These are phyloP conservation scores for Anneissia japonica DNA, from an alignment of 35 echinoderm and acorn worm species.

Conservation along the genomic window DNA sequence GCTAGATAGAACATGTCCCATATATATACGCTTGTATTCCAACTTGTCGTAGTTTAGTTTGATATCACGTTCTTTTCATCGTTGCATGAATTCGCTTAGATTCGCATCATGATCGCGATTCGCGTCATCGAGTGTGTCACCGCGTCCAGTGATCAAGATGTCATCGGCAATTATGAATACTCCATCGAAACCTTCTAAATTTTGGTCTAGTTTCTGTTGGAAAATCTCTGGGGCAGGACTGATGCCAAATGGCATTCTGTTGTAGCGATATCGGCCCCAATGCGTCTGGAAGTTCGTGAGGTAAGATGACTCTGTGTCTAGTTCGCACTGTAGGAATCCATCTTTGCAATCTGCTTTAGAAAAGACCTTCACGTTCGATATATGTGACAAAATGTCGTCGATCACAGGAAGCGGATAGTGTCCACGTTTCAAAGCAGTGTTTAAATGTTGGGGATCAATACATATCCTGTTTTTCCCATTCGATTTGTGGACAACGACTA, in stretches of 20 bases:
- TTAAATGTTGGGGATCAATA: constrained; percentile 7
- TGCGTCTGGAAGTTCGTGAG: constrained; percentile 57
- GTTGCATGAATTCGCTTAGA: constrained; percentile 21
- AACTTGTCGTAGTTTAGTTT: constrained; percentile 63
- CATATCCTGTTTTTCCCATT: constrained; percentile 11
- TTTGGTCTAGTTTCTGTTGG: constrained; percentile 47
- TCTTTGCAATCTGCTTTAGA: constrained; percentile 47
- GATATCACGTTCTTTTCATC: constrained; percentile 52
- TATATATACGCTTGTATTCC: constrained; percentile 39
- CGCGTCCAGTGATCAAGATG: constrained; percentile 52
- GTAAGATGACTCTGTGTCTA: constrained; percentile 37
- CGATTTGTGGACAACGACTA: constrained; percentile 20
- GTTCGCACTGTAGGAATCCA: constrained; percentile 55
- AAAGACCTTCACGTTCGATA: constrained; percentile 40
- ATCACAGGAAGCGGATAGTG: constrained; percentile 38
- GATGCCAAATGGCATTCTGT: constrained; percentile 53
- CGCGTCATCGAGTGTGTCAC: constrained; percentile 49
- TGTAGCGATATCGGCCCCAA: constrained; percentile 55
- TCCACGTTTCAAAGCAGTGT: constrained; percentile 38
- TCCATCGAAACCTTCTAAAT: constrained; percentile 42
- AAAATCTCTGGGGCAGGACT: constrained; percentile 53
- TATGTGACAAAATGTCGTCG: constrained; percentile 20
- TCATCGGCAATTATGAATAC: constrained; percentile 65
- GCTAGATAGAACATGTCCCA: constrained; percentile 25
- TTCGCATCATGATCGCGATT: constrained; percentile 56